Evolutionary conservation across 2,888 invertebrate species (phyloP), one percentile per base, ranked within the genome.

Genomic region (Argyra leucocephala): DNA sequence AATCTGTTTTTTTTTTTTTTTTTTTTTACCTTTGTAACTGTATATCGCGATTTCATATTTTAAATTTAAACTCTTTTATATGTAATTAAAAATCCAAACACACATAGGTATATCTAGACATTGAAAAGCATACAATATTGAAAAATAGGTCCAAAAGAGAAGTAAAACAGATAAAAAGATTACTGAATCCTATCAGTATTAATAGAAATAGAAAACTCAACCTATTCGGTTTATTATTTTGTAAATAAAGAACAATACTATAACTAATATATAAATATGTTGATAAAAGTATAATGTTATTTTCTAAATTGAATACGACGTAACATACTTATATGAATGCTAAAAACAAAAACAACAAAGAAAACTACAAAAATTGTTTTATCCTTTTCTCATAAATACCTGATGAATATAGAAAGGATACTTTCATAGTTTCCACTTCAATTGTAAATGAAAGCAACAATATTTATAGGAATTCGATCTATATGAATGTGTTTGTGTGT

Each of bases 341-440:
- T 31, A 48, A 48, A 10, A 48, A 48, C 18, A 15, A 48, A 37
- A 37, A 48, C 15, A n/a, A 48, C 31, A 31, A 31, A 31, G 9
- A 31, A 31, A 10, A 31, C 2, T 2, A 48, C 5, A 48, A 6
- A 48, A 9, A 12, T 18, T n/a, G 12, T 48, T 48, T 10, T 48
- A 48, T 48, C 48, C 48, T 48, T 48, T 48, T 48, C 48, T 48
- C 48, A 48, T 48, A 48, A 48, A 48, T 48, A 48, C 48, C 48
- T 48, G 48, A 48, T 48, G 48, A 48, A 48, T 48, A 48, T 18
- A 18, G 48, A 48, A 48, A 48, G 48, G 48, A 48, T n/a, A 48
- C 18, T 48, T 48, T 48, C 1, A 48, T 18, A 48, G 18, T 48
- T 48, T 48, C 15, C 48, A 48, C 48, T 48, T 48, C 18, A 48